Percentiles rank a stretch among this genome's conserved stretches.
Evolutionary conservation across 2,888 invertebrate genomes (phyloP).

Genomic region (Dryocosmus kuriphilus): DNA sequence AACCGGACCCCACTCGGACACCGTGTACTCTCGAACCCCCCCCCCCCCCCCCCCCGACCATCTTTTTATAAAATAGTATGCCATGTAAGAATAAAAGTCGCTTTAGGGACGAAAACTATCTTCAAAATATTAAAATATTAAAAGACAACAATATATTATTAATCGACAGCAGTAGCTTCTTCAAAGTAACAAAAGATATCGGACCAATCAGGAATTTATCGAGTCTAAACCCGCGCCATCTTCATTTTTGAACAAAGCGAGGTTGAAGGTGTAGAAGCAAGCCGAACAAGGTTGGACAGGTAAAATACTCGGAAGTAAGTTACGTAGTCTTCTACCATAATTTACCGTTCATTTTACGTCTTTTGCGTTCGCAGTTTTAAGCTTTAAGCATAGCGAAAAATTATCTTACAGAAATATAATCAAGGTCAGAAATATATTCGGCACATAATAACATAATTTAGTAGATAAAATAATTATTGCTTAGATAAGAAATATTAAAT

Average conservation of each 20-base stretch:
- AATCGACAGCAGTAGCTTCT: not conserved
- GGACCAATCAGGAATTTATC: conserved; percentile 77
- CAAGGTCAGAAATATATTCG: not conserved
- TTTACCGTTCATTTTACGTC: not conserved
- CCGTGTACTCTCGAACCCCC: conserved; percentile 85
- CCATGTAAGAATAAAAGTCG: conserved; percentile 37
- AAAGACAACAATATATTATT: not conserved
- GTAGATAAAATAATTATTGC: not conserved
- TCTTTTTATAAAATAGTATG: conserved; percentile 73
- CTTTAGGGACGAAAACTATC: not conserved
- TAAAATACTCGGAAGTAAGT: not conserved
- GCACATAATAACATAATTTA: no score
- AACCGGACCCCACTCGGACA: conserved; percentile 68
- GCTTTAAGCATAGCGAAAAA: not conserved
- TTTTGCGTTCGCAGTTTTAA: not conserved
- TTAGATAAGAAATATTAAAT: not conserved
- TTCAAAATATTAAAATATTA: conserved; percentile 41
- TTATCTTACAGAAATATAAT: not conserved
- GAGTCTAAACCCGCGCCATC: conserved; percentile 86
- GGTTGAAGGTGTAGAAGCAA: conserved; percentile 76
- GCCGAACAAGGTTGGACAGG: not conserved
- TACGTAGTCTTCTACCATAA: not conserved
- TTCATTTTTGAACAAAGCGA: conserved; percentile 89
- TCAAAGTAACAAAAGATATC: conserved; percentile 42
- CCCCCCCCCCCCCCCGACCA: no score